phyloP scores from a whole-genome alignment of 2,113 vertebrate species.

The Rattus rattus region DNA sequence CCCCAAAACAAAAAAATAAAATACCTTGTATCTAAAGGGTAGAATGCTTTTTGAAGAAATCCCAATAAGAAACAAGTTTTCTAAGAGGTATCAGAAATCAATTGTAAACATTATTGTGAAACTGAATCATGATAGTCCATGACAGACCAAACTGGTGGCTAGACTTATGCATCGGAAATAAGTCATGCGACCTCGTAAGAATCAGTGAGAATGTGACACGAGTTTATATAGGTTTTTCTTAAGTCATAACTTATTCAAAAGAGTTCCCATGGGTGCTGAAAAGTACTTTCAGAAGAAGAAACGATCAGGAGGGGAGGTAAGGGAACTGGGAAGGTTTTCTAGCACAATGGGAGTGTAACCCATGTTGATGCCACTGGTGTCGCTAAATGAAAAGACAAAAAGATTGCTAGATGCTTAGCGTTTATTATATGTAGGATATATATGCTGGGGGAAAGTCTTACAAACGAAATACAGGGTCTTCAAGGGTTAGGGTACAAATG shows the following conservation, averaged over 20 bases:
- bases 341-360: background rate
- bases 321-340: background rate
- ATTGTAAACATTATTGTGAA: background rate
- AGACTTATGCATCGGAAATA: slow-evolving; percentile 8
- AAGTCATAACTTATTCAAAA: slow-evolving; percentile 31
- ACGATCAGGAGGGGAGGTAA: slow-evolving; percentile 52
- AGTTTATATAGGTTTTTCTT: background rate
- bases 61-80: background rate
- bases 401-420: slow-evolving; percentile 20
- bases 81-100: slow-evolving; percentile 5
- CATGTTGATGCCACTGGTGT: background rate
- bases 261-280: background rate
- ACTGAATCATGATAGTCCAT: background rate
- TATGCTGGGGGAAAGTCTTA: slow-evolving; percentile 54
- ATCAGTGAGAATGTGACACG: slow-evolving; percentile 15
- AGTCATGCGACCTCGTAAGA: background rate
- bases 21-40: background rate
- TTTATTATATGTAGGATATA: slow-evolving; percentile 80
- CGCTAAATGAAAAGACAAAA: background rate
- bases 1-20: background rate
- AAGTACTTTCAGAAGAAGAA: background rate
- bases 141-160: background rate
- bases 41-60: slow-evolving; percentile 18
- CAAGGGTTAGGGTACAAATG: background rate
- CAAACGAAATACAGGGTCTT: slow-evolving; percentile 56